Conservation (phyloP, 2,888 invertebrate species). For the Notodonta ziczac region DNA sequence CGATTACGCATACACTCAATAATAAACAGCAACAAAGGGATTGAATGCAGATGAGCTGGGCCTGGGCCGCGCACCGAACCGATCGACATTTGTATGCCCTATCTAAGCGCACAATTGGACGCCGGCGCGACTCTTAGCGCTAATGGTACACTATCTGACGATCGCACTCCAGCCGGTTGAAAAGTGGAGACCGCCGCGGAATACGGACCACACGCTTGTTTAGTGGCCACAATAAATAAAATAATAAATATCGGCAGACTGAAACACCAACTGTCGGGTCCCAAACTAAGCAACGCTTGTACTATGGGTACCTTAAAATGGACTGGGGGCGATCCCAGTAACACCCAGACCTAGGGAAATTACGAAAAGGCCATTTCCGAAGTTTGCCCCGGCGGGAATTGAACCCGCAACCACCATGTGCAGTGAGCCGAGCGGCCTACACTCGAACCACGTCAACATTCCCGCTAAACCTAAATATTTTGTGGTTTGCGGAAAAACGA, state of each 20-base stretch:
- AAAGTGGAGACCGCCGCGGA: conserved; percentile 77
- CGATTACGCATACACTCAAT: conserved; percentile 78
- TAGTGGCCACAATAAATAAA: conserved; percentile 75
- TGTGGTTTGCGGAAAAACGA: background rate
- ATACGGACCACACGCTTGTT: conserved; percentile 75
- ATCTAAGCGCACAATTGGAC: conserved; percentile 84
- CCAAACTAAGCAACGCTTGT: no score
- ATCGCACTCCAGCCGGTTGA: conserved; percentile 72
- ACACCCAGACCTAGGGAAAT: no score
- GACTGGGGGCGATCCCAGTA: no score
- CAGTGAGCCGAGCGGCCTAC: no score
- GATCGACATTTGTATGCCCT: conserved; percentile 84
- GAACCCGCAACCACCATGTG: no score
- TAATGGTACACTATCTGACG: conserved; percentile 83
- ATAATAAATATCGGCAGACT: conserved; percentile 13
- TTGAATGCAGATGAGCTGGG: conserved; percentile 81
- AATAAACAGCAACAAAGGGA: conserved; percentile 82
- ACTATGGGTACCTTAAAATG: no score
- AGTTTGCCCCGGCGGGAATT: no score
- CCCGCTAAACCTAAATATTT: conserved; percentile 4
- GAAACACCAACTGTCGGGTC: no score
- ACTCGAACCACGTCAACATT: conserved; percentile 41
- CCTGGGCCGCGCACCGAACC: conserved; percentile 55
- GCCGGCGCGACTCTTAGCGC: conserved; percentile 83
- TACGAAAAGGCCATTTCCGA: no score